Conservation (phyloP, 2,888 invertebrate species). For the Sicus ferrugineus region DNA sequence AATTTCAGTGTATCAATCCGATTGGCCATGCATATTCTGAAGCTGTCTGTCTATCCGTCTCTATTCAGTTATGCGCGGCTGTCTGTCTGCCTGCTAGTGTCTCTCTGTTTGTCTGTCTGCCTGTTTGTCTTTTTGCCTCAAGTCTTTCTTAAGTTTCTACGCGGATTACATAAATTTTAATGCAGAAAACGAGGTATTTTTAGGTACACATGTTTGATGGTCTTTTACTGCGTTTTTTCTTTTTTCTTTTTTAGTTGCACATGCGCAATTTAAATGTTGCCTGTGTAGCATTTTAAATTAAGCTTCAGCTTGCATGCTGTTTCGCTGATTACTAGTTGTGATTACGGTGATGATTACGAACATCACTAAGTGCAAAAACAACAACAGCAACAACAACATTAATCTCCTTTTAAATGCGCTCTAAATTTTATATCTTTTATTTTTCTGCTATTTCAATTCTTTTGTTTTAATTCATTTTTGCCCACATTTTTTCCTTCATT, state of each 20-base stretch:
- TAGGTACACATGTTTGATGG: not conserved
- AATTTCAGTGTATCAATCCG: too few species aligned
- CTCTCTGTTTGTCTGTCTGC: not conserved
- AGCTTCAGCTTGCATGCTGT: conserved; percentile 7
- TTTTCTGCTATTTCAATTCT: not conserved
- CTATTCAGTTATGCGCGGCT: not conserved
- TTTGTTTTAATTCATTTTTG: not conserved
- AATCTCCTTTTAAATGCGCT: conserved; percentile 1
- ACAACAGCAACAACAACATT: not conserved
- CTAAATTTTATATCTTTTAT: not conserved
- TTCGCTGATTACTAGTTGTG: conserved; percentile 3
- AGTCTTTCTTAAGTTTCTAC: not conserved
- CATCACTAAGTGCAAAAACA: not conserved
- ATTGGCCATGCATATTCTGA: too few species aligned
- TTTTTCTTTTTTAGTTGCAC: not conserved
- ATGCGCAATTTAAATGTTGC: conserved; percentile 13
- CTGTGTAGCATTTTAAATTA: conserved; percentile 28
- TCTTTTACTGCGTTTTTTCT: not conserved
- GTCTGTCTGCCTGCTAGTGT: not conserved
- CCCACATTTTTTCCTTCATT: too few species aligned
- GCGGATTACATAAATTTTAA: not conserved
- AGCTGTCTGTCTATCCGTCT: not conserved
- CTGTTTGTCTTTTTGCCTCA: not conserved
- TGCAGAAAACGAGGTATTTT: not conserved
- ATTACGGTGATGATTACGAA: not conserved